These are phyloP conservation scores for Margaritifera margaritifera DNA, from an alignment of 2,888 invertebrate genomes.

Conservation along the genomic window DNA sequence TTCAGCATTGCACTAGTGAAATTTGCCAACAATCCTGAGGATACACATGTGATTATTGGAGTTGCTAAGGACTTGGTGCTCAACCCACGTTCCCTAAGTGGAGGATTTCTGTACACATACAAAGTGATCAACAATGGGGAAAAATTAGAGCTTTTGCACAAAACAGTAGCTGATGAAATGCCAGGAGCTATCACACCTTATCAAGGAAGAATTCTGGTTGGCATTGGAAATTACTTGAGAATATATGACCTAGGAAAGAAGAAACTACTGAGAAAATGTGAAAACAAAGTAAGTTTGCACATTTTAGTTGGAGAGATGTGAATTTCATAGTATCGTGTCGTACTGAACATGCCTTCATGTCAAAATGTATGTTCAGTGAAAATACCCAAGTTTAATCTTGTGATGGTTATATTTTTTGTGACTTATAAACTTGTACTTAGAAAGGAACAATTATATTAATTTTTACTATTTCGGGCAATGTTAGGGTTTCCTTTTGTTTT, in stretches of 20 bases:
- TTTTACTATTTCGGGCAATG: not conserved
- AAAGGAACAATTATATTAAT: no score
- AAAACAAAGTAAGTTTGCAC: conserved; percentile 82
- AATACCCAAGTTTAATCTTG: no score
- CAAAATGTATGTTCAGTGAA: no score
- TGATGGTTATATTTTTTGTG: no score
- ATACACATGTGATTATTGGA: conserved; percentile 85
- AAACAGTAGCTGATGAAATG: conserved; percentile 93
- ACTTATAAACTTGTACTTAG: no score
- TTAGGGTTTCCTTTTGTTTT: not conserved
- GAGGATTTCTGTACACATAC: conserved; percentile 91
- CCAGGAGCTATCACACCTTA: conserved; percentile 76
- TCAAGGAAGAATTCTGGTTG: conserved; percentile 92
- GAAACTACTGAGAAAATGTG: conserved; percentile 96
- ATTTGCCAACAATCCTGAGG: conserved; percentile 81
- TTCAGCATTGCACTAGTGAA: conserved; percentile 84
- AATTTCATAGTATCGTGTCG: not conserved
- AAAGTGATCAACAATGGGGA: conserved; percentile 82
- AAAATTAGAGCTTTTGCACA: conserved; percentile 91
- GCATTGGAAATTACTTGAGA: conserved; percentile 91
- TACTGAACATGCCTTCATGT: no score
- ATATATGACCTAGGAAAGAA: conserved; percentile 98
- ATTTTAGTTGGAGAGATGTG: not conserved
- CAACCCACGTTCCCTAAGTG: conserved; percentile 87
- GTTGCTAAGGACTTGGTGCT: conserved; percentile 92